Evolutionary conservation across 2,113 vertebrate genomes (phyloP).

Genomic region (Elephantulus edwardii): DNA sequence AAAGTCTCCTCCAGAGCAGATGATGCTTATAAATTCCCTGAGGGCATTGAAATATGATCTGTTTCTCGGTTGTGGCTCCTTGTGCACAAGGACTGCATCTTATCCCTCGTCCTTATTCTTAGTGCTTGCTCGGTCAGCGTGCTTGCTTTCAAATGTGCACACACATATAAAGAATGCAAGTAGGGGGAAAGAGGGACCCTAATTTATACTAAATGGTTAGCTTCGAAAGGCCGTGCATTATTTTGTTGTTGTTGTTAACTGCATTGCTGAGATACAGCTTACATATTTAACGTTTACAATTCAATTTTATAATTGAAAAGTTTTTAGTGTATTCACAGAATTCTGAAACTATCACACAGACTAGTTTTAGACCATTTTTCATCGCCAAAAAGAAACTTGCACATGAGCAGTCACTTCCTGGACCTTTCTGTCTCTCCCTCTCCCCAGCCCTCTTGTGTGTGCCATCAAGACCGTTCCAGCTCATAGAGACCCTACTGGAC

Average conservation of each 20-base stretch:
- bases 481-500: background rate
- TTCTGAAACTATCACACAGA: background rate
- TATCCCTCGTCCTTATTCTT: too few relatives aligned
- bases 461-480: background rate
- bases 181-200: background rate
- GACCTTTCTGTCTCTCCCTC: rapidly evolving
- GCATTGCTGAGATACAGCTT: background rate
- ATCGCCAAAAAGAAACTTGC: background rate
- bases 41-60: rapidly evolving
- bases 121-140: background rate
- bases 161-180: background rate
- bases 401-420: too few relatives aligned
- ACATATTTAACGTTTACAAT: background rate
- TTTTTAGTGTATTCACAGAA: background rate
- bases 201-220: background rate
- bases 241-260: background rate
- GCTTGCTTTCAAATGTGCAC: background rate
- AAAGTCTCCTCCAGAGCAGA: background rate
- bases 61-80: background rate
- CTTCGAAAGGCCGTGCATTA: background rate
- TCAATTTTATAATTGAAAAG: background rate
- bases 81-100: background rate
- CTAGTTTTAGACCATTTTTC: conserved; percentile 18
- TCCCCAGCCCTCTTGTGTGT: background rate
- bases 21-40: background rate